Conservation (phyloP, 2,797 vertebrate species). For the Galagoides demidoff region DNA sequence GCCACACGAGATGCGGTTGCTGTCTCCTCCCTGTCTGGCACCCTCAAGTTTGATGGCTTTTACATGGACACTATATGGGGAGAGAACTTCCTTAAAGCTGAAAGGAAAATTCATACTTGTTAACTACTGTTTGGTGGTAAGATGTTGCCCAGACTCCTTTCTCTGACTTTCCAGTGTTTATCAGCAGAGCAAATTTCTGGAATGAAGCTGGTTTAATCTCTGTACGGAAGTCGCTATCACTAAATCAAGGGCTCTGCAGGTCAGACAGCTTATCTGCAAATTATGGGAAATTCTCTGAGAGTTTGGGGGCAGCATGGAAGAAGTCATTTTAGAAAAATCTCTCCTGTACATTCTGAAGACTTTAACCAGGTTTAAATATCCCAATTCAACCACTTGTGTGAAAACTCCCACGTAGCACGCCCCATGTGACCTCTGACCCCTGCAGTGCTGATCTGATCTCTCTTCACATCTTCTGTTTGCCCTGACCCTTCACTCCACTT, state of each 20-base stretch:
- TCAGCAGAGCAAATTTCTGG: conserved; percentile 72
- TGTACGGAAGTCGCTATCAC: conserved; percentile 61
- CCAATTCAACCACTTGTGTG: background rate
- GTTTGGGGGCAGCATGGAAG: background rate
- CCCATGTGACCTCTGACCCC: background rate
- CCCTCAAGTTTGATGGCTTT: background rate
- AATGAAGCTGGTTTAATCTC: conserved; percentile 68
- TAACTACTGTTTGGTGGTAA: conserved; percentile 53
- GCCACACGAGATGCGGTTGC: background rate
- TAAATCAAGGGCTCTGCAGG: conserved; percentile 63
- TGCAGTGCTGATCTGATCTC: background rate
- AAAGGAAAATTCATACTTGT: background rate
- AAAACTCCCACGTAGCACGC: background rate
- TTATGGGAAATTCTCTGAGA: conserved; percentile 62
- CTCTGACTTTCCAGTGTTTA: conserved; percentile 60
- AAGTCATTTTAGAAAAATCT: conserved; percentile 27
- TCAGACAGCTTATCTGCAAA: conserved; percentile 66
- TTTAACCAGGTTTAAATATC: conserved; percentile 43
- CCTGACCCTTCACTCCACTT: conserved; percentile 26
- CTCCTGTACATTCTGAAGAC: conserved; percentile 48
- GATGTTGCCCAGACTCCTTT: conserved; percentile 61
- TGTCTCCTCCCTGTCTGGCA: background rate
- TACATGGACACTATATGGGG: background rate
- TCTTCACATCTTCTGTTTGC: conserved; percentile 30
- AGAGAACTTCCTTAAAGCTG: background rate